Conservation (phyloP, 2,797 vertebrate genomes). For the Distichodus sexfasciatus region DNA sequence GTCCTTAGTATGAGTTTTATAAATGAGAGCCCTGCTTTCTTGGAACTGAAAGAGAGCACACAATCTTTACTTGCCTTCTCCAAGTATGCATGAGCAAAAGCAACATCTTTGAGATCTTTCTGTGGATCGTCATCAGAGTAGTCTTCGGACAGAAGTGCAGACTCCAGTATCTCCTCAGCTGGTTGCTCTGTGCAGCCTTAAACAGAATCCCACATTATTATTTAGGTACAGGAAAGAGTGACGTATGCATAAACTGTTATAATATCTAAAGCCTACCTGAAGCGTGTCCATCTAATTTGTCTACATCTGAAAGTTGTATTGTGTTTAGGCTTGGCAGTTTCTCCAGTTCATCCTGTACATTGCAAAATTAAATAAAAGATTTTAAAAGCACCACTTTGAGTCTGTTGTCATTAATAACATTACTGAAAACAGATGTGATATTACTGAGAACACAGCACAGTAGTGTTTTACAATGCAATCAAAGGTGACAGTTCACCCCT, state of each 20-base stretch:
- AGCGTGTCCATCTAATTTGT: neutral
- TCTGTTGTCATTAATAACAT: no score
- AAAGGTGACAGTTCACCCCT: no score
- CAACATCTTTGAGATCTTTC: slow-evolving; percentile 79
- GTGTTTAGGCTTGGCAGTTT: slow-evolving; percentile 67
- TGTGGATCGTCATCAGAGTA: slow-evolving; percentile 67
- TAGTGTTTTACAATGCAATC: no score
- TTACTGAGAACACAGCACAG: no score
- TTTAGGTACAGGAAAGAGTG: neutral
- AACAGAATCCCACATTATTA: neutral
- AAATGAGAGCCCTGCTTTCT: no score
- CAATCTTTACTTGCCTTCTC: slow-evolving; percentile 57
- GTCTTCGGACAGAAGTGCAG: neutral
- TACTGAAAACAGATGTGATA: no score
- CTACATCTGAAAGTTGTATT: neutral
- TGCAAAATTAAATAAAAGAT: slow-evolving; percentile 15
- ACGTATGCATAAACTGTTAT: neutral
- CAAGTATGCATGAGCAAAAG: slow-evolving; percentile 81
- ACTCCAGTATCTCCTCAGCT: neutral
- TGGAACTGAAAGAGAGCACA: neutral
- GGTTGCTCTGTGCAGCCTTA: neutral
- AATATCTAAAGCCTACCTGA: slow-evolving; percentile 14
- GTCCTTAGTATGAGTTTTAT: no score
- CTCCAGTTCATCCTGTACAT: slow-evolving; percentile 82
- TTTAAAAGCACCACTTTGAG: neutral